Base-by-base conservation (phyloP, 2,888 invertebrate genomes). In the Baronia brevicornis region DNA sequence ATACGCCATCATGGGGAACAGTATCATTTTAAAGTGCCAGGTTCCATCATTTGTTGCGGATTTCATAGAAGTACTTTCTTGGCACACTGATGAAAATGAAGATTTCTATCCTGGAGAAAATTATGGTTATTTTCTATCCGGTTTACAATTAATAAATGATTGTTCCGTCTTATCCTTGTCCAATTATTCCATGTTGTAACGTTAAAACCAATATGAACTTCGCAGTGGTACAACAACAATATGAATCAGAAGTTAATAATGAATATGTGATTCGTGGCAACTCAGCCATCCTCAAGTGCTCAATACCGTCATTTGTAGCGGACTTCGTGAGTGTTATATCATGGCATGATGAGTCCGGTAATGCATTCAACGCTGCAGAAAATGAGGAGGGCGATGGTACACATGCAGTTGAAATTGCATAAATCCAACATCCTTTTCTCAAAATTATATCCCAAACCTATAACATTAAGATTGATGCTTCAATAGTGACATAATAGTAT, bases 231-330 rank as follows among this genome's bases (percentile, higher is more conserved):
- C 92, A 93, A 65, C 95, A 95, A 72, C 91, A 90, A 74, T 95
- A 95, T 79, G 93, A 94, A 78, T 93, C 93, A 43, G 95, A 95
- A 86, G 95, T 95, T 51, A 94, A 94, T 84, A 92, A 95, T 80
- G 95, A 95, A 71, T 94, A 95, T 74, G 94, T 93, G 35, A 95
- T 95, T 61, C 90, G 93, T 51, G 95, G 95, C 53, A 95, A 95
- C 77, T 90, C 94, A 55, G 95, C 93, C 41, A 91, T 95, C 45
- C 84, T 95, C 57, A 95, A 94, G 82, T 95, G 95, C 84, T 93
- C 93, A 56, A 92, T 95, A 60, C 96, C 96, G 28, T 94, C 94
- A 42, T 97, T 95, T 79, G 95, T 96, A 41, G 93, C 94, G 40
- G 96, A 96, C 84, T 96, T 96, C 78, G 94, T 97, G 42, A 89